These are phyloP conservation scores for Apocrypta bakeri DNA, from an alignment of 1,140 invertebrate genomes.

Conservation along the genomic window DNA sequence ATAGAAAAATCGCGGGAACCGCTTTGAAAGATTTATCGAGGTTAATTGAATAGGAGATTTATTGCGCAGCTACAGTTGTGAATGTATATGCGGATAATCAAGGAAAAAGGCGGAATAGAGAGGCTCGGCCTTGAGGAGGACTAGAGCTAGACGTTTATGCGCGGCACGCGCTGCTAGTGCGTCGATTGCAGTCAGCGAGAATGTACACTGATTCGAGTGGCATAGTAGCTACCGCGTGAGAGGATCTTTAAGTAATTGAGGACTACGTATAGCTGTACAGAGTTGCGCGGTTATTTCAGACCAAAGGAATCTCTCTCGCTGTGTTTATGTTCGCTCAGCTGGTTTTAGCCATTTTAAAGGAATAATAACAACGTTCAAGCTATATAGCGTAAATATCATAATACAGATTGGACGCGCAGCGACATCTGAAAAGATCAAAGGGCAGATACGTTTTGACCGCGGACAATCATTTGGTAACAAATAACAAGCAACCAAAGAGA, in stretches of 20 bases:
- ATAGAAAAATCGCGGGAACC: background rate
- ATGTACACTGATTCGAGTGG: background rate
- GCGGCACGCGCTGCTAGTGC: background rate
- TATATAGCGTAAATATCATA: no score
- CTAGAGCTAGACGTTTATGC: background rate
- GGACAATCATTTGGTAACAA: background rate
- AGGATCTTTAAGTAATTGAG: background rate
- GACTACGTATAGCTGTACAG: background rate
- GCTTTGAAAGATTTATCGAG: slow-evolving; percentile 29
- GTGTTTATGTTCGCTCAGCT: background rate
- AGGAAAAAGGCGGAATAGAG: background rate
- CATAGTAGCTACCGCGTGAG: background rate
- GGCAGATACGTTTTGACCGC: background rate
- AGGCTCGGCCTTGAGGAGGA: slow-evolving; percentile 25
- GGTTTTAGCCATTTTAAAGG: no score
- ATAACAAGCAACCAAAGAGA: background rate
- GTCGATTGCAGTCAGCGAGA: background rate
- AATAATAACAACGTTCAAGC: background rate
- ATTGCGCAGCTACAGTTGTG: background rate
- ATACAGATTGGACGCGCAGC: no score
- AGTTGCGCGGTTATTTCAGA: no score
- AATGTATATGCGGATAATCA: background rate
- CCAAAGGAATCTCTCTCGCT: background rate
- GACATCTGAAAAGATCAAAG: background rate
- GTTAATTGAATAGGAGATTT: slow-evolving; percentile 44